These are phyloP conservation scores for Denticeps clupeoides DNA, from an alignment of 2,797 vertebrate species.

Conservation along the genomic window DNA sequence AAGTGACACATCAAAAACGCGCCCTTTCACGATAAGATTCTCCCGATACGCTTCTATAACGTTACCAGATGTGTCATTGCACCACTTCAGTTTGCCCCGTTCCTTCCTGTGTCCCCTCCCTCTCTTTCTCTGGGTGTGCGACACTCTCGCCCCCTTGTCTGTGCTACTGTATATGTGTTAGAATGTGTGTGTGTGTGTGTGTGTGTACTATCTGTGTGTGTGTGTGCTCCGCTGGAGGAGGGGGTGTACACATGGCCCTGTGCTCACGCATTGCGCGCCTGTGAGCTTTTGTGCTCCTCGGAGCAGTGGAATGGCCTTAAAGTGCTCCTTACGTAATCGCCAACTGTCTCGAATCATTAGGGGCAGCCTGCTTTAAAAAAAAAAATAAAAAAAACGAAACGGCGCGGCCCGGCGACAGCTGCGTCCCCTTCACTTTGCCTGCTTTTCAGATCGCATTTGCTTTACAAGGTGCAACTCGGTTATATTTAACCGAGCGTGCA, in stretches of 20 bases:
- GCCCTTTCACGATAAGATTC: no score
- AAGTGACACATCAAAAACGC: no score
- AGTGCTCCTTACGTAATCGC: conserved; percentile 67
- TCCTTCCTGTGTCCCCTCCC: no score
- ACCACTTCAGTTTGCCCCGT: no score
- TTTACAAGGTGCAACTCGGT: conserved; percentile 50
- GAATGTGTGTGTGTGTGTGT: not conserved
- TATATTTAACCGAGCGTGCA: conserved; percentile 52
- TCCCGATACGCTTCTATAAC: no score
- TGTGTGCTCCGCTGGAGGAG: conserved; percentile 25
- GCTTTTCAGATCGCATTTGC: conserved; percentile 68
- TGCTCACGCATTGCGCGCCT: conserved; percentile 48
- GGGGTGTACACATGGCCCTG: conserved; percentile 35
- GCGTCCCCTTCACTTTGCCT: conserved; percentile 65
- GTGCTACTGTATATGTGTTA: no score
- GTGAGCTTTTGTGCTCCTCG: conserved; percentile 46
- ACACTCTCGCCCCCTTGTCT: no score
- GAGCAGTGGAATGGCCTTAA: conserved; percentile 61
- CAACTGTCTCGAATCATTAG: conserved; percentile 72
- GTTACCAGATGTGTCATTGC: no score
- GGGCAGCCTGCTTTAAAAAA: conserved; percentile 67
- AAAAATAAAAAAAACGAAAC: no score
- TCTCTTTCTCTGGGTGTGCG: no score
- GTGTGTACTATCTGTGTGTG: conserved; percentile 24
- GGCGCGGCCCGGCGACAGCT: conserved; percentile 66